phyloP scores from a whole-genome alignment of 2,113 vertebrate species.

The Eptesicus fuscus region DNA sequence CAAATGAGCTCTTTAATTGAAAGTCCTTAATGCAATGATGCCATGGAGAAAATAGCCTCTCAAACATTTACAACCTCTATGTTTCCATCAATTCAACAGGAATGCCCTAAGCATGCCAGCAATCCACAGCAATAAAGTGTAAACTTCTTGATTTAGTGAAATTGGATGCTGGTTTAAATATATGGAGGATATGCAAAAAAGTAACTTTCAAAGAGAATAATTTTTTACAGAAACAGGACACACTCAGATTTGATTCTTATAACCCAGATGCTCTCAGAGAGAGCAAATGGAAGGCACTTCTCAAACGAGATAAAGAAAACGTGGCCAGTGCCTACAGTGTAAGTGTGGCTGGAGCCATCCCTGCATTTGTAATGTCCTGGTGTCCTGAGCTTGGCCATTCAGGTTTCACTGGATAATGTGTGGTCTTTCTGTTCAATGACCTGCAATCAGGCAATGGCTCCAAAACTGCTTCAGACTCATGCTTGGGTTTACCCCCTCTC shows the following conservation, averaged over 20 bases:
- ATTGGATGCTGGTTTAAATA: background rate
- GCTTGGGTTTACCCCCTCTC: background rate
- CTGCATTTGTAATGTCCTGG: background rate
- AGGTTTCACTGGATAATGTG: background rate
- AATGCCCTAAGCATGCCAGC: background rate
- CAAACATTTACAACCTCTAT: background rate
- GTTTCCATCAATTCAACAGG: background rate
- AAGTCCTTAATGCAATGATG: background rate
- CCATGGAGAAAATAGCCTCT: background rate
- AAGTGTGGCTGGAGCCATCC: too few species aligned
- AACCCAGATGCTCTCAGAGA: background rate
- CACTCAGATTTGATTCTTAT: background rate
- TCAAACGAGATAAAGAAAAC: background rate
- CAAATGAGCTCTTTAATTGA: background rate
- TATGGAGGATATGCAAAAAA: background rate
- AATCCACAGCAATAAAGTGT: background rate
- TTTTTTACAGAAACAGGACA: background rate
- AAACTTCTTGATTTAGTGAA: background rate
- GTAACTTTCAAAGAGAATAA: background rate
- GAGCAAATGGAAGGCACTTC: background rate
- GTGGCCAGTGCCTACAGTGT: too few species aligned
- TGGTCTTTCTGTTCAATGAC: background rate
- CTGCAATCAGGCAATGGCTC: background rate
- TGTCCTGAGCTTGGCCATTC: background rate
- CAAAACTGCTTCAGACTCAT: background rate